A percentile compares a stretch with the other conserved stretches of the same genome.
These are phyloP conservation scores for Drosophila kepulauana DNA, from an alignment of 1,140 invertebrate species.

Conservation along the genomic window DNA sequence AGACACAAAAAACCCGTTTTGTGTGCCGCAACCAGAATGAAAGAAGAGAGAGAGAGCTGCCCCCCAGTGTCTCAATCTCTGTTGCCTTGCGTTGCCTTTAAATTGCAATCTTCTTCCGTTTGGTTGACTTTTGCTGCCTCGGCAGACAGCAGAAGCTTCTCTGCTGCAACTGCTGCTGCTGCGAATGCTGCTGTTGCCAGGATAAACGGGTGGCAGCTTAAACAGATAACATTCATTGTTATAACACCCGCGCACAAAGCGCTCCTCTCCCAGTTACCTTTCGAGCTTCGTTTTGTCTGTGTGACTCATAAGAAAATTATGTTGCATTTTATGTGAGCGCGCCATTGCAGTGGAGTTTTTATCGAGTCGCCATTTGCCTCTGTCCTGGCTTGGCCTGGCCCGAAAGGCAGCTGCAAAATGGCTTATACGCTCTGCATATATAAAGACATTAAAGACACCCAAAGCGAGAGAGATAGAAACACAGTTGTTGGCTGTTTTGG, in stretches of 20 bases:
- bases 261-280: slow-evolving; percentile 9
- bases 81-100: slow-evolving; percentile 47
- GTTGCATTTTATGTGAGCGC: slow-evolving; percentile 75
- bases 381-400: slow-evolving; percentile 5
- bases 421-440: slow-evolving; percentile 52
- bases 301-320: slow-evolving; percentile 82
- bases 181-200: slow-evolving; percentile 22
- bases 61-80: background rate
- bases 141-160: slow-evolving; percentile 23
- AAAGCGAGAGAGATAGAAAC: background rate
- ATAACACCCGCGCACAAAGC: slow-evolving; percentile 41
- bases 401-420: slow-evolving; percentile 46
- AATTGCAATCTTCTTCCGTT: slow-evolving; percentile 82
- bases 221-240: slow-evolving; percentile 83
- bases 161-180: slow-evolving; percentile 43
- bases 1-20: slow-evolving; percentile 64
- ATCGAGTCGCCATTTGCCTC: slow-evolving; percentile 55
- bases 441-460: slow-evolving; percentile 72
- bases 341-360: slow-evolving; percentile 66
- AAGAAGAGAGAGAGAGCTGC: background rate
- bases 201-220: slow-evolving; percentile 76
- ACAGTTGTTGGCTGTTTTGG: slow-evolving; percentile 42
- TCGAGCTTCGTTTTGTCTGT: slow-evolving; percentile 50
- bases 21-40: slow-evolving; percentile 50
- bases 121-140: slow-evolving; percentile 77